Evolutionary conservation across 2,113 vertebrate species (phyloP).

Genomic region (Hucho hucho): DNA sequence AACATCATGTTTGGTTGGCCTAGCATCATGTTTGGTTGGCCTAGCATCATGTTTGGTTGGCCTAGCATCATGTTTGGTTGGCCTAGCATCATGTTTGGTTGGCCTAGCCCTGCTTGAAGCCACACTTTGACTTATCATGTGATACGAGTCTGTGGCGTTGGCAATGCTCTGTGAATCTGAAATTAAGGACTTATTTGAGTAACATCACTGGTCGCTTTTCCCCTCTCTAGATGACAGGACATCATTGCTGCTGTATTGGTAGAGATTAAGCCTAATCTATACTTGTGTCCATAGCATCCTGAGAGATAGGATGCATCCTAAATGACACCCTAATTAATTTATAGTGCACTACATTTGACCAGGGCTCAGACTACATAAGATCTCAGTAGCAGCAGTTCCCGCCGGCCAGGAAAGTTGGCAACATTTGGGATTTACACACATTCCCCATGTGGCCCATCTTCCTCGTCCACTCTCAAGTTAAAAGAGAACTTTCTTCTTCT

Average conservation of each 20-base stretch:
- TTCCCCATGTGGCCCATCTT: constrained; percentile 26
- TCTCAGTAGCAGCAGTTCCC: not conserved
- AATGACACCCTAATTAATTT: no score
- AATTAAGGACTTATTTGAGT: not conserved
- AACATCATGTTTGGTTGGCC: no score
- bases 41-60: no score
- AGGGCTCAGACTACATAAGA: not conserved
- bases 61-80: no score
- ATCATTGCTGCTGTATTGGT: not conserved
- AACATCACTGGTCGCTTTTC: no score
- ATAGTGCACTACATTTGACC: no score
- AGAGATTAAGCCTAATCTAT: not conserved
- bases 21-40: no score
- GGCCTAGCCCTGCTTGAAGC: no score
- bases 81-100: no score
- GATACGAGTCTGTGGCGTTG: not conserved
- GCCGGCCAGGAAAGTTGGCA: constrained; percentile 31
- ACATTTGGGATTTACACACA: constrained; percentile 26
- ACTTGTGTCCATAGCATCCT: not conserved
- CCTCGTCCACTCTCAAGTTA: not conserved
- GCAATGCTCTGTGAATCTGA: not conserved
- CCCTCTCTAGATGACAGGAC: no score
- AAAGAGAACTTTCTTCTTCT: not conserved
- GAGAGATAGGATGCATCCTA: no score
- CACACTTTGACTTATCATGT: no score